phyloP scores from a whole-genome alignment of 2,113 vertebrate genomes.

The Psophia crepitans region DNA sequence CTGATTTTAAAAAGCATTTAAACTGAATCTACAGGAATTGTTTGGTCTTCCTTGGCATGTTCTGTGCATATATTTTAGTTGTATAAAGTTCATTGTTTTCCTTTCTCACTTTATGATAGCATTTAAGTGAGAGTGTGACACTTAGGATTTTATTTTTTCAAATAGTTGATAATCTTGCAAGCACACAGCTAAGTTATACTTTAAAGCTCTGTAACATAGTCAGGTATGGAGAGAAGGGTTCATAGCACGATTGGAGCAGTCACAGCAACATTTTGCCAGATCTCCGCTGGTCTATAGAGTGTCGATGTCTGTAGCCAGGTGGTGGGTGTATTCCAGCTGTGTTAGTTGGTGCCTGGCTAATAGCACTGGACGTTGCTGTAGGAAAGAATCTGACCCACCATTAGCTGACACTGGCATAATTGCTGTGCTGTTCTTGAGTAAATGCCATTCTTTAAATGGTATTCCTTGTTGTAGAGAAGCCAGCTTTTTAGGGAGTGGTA shows the following conservation, averaged over 20 bases:
- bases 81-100: neutral
- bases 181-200: neutral
- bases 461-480: neutral
- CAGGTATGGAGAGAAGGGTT: neutral
- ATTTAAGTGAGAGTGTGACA: neutral
- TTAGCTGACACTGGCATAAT: neutral
- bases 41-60: neutral
- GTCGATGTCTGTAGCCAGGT: neutral
- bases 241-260: accelerated
- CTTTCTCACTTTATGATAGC: neutral
- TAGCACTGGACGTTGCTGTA: neutral
- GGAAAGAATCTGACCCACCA: neutral
- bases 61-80: neutral
- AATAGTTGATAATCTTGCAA: neutral
- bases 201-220: neutral
- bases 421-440: neutral
- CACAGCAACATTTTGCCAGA: neutral
- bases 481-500: neutral
- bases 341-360: neutral
- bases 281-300: neutral
- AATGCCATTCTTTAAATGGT: neutral
- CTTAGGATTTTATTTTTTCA: neutral
- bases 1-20: neutral
- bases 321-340: neutral
- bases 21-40: neutral